Base-by-base conservation (phyloP, 2,797 vertebrate genomes). In the Falco novaeseelandiae region DNA sequence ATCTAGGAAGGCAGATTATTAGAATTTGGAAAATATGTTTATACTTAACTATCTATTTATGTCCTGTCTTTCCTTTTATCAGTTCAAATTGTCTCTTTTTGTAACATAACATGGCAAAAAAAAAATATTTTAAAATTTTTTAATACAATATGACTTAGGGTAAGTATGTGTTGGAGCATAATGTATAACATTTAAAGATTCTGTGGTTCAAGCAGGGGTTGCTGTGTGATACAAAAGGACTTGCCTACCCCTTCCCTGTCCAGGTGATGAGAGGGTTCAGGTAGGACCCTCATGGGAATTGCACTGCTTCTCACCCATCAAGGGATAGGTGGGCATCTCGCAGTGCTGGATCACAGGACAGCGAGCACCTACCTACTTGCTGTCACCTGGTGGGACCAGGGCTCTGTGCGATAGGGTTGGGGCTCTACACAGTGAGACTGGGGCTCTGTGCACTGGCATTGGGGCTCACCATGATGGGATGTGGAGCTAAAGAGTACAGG, bases 281-380 rank as follows among this genome's bases (percentile, higher is more conserved):
- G 12, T 10, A 23, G 27, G 21, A 67, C 12, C 6, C 25, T 63
- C 23, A 1, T 10, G 25, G 29, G 21, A 73, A 29, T 26, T 62
- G 52, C 48, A 46, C 13, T 46, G 61, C 42, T 58, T 79, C 66
- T 76, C 7, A 1, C 16, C 9, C 22, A 7, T 5, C 1, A 0
- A 71, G 63, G 52, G 8, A 3, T 2, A 49, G 38, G 32, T 22
- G 22, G 44, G 4, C 27, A 36, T 10, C n/a, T 48, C 1, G 0
- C 23, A 14, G 19, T 7, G 25, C 36, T 66, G 52, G 16, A n/a
- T 30, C 7, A 27, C 26, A 49, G 29, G 42, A 34, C 30, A 49
- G 32, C 44, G 26, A 54, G 5, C 27, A 71, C 12, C 12, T 58
- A 58, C 38, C 36, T 74, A 18, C 23, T 54, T 2, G 0, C 21